phyloP scores from a whole-genome alignment of 1,140 invertebrate species.

The Drosophila asahinai region DNA sequence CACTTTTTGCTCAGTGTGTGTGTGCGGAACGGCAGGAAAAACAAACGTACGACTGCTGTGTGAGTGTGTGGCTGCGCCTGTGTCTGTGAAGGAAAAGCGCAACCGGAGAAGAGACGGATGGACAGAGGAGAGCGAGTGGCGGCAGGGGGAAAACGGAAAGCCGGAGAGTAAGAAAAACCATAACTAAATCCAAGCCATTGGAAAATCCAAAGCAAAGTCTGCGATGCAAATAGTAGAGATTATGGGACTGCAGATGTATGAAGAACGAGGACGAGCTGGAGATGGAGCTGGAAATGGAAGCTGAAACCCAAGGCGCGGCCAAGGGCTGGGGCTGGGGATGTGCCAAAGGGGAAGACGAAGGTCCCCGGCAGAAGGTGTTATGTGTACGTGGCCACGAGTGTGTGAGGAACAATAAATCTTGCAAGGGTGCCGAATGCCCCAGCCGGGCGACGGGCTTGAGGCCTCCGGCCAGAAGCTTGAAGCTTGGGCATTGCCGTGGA shows the following conservation, averaged over 20 bases:
- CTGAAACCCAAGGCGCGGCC: slow-evolving; percentile 29
- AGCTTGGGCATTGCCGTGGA: slow-evolving; percentile 26
- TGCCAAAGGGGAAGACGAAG: slow-evolving; percentile 24
- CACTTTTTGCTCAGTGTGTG: slow-evolving; percentile 71
- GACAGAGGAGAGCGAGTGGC: slow-evolving; percentile 2
- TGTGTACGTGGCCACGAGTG: slow-evolving; percentile 43
- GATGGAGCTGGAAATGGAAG: slow-evolving; percentile 36
- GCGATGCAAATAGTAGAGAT: slow-evolving; percentile 84
- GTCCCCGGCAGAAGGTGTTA: slow-evolving; percentile 55
- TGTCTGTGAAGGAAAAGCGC: slow-evolving; percentile 59
- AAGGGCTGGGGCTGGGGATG: background rate
- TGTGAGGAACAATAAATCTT: slow-evolving; percentile 78
- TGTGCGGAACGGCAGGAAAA: slow-evolving; percentile 51
- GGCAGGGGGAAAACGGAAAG: slow-evolving; percentile 21
- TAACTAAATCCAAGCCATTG: slow-evolving; percentile 82
- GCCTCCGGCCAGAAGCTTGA: slow-evolving; percentile 16
- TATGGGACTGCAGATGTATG: slow-evolving; percentile 75
- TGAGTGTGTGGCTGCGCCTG: background rate
- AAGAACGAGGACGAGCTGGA: slow-evolving; percentile 53
- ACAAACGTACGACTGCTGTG: slow-evolving; percentile 62
- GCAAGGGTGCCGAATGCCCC: slow-evolving; percentile 74
- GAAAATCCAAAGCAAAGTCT: slow-evolving; percentile 82
- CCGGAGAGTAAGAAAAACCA: slow-evolving; percentile 75
- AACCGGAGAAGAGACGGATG: slow-evolving; percentile 53
- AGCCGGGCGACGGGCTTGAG: slow-evolving; percentile 26